A percentile compares a stretch with the other conserved stretches of the same genome.
Conservation (phyloP, 2,888 invertebrate genomes). For the Stenotaenia linearis region DNA sequence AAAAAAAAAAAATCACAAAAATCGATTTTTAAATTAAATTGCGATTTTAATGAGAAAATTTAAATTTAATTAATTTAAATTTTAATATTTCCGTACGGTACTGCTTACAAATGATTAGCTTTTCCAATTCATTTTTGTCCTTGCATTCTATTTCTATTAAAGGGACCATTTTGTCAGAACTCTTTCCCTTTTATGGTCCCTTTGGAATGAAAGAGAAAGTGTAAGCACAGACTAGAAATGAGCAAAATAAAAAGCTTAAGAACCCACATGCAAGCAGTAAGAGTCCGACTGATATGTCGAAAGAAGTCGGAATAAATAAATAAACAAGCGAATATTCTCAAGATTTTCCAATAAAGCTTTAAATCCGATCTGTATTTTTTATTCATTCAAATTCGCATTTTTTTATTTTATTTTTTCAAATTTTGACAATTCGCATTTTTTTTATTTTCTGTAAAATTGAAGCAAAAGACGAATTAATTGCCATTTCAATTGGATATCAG, state of each 20-base stretch:
- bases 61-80: not conserved
- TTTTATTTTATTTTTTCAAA: too few relatives aligned
- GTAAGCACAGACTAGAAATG: constrained; percentile 8
- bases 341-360: not conserved
- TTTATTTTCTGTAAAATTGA: too few relatives aligned
- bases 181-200: constrained; percentile 9
- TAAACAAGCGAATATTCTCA: not conserved
- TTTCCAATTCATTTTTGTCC: not conserved
- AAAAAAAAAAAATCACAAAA: not conserved
- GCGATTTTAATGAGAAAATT: not conserved
- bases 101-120: not conserved
- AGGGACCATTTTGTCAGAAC: constrained; percentile 10
- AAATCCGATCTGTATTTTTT: not conserved
- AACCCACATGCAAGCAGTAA: not conserved
- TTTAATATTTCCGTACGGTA: not conserved
- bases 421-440: too few relatives aligned
- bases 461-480: not conserved
- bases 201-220: not conserved
- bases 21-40: not conserved
- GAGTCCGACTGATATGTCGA: not conserved
- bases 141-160: constrained; percentile 17
- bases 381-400: too few relatives aligned
- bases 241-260: constrained; percentile 20
- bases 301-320: not conserved
- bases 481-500: not conserved